phyloP scores from a whole-genome alignment of 2,797 vertebrate species.

The Picus viridis region DNA sequence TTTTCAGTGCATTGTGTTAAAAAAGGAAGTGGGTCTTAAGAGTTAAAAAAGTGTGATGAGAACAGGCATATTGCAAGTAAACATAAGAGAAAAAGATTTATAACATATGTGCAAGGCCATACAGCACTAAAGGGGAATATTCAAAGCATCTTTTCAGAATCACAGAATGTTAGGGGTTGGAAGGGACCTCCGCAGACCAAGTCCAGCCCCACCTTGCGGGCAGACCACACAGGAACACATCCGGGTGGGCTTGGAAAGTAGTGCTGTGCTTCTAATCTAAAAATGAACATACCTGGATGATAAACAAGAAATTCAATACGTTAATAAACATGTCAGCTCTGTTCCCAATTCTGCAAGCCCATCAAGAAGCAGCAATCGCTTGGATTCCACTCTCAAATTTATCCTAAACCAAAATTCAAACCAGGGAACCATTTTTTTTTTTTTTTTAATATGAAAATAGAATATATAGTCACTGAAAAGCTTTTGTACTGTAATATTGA shows the following conservation, averaged over 20 bases:
- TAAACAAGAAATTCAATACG: neutral
- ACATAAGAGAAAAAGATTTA: neutral
- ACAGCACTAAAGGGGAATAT: neutral
- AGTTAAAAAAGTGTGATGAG: neutral
- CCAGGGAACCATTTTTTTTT: neutral
- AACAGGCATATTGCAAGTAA: neutral
- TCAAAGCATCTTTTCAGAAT: neutral
- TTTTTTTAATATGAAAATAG: neutral
- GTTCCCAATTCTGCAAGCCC: neutral
- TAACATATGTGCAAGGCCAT: neutral
- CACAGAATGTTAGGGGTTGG: too few species aligned
- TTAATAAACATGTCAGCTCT: neutral
- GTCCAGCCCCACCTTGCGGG: too few species aligned
- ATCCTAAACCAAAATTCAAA: neutral
- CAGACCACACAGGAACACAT: too few species aligned
- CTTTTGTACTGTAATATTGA: neutral
- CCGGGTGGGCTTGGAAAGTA: neutral
- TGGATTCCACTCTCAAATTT: neutral
- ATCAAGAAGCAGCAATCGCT: neutral
- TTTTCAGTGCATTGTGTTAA: neutral
- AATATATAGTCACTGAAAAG: neutral
- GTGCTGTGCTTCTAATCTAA: neutral
- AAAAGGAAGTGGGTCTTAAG: neutral
- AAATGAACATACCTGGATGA: rapidly evolving
- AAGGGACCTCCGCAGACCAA: too few species aligned